Evolutionary conservation across 2,888 invertebrate species (phyloP).

Genomic region (Acrobeloides nanus): DNA sequence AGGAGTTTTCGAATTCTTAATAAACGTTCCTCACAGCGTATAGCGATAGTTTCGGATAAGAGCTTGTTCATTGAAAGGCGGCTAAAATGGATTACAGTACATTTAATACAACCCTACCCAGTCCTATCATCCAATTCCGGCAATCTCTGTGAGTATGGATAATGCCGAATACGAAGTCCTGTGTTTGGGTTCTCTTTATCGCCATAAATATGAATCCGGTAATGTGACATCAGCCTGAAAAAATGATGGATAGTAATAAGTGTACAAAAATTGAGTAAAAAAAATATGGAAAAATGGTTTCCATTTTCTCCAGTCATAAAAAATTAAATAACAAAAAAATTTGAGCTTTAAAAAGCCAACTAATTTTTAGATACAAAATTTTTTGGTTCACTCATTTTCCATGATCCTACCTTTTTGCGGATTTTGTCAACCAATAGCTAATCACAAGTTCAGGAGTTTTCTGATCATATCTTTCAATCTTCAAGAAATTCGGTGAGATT

Average conservation of each 20-base stretch:
- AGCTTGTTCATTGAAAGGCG: slow-evolving; percentile 35
- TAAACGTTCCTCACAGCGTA: slow-evolving; percentile 39
- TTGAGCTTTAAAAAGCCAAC: too few relatives aligned
- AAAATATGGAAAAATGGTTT: too few relatives aligned
- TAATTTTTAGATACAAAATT: too few relatives aligned
- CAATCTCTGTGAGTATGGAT: slow-evolving; percentile 29
- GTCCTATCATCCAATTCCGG: slow-evolving; percentile 31
- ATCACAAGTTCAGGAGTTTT: slow-evolving; percentile 34
- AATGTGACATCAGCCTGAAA: slow-evolving; percentile 34
- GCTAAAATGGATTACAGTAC: too few relatives aligned
- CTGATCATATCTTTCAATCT: slow-evolving; percentile 37
- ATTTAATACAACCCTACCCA: slow-evolving; percentile 26
- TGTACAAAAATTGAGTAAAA: too few relatives aligned
- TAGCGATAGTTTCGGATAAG: slow-evolving; percentile 34
- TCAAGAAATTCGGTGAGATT: slow-evolving; percentile 65
- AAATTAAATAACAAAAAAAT: too few relatives aligned
- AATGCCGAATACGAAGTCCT: slow-evolving; percentile 37
- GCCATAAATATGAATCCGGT: slow-evolving; percentile 39
- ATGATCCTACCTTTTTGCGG: slow-evolving; percentile 14
- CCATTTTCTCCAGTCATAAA: too few relatives aligned
- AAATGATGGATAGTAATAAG: neutral
- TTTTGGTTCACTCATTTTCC: too few relatives aligned
- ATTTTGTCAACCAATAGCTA: slow-evolving; percentile 43
- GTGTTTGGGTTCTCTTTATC: slow-evolving; percentile 29
- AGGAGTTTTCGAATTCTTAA: slow-evolving; percentile 32